Evolutionary conservation across 2,797 vertebrate species (phyloP), one percentile per base, ranked within the genome.

Genomic region (Melanotaenia pygmaea): DNA sequence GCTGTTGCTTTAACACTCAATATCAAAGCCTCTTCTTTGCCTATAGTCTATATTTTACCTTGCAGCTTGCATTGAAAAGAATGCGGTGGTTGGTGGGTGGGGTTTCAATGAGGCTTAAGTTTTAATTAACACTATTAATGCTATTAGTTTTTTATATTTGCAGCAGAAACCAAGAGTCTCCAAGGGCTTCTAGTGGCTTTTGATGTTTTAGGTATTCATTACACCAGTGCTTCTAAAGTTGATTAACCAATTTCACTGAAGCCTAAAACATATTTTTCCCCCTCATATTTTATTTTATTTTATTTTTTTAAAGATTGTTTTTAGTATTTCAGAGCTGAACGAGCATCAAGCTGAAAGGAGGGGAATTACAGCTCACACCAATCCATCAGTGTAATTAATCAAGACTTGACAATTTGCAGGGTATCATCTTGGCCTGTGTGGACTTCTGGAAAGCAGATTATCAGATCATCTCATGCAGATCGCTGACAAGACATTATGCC

Each of bases 401-500:
- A 28, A 32, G 32, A 63, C 28, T 59, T 20, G 61, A 56, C 24
- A 60, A 28, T 50, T 70, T 59, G n/a, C 59, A 26, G 32, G 53
- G 20, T 26, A 43, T 65, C 58, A 60, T 54, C 35, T 60, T 40
- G 53, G 40, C 56, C 34, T 67, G 54, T 56, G 38, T n/a, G 24
- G 72, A 59, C 65, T n/a, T 78, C 60, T 38, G 32, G 37, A 69
- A 47, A 59, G 53, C 68, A 65, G 65, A 87, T 82, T 58, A 82
- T 61, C 38, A 59, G 65, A 67, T 79, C 64, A 70, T 67, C 34
- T 71, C 59, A 58, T 59, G 32, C 43, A 69, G 28, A 71, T 35
- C 0, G 12, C 72, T 45, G 73, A 79, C 64, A 40, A 64, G 30
- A 64, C 54, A 35, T 18, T 58, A 3, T 35, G 24, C 14, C 53